A percentile compares a stretch with the other conserved stretches of the same genome.
phyloP scores from a whole-genome alignment of 2,888 invertebrate genomes.

The Ennomos erosarius region DNA sequence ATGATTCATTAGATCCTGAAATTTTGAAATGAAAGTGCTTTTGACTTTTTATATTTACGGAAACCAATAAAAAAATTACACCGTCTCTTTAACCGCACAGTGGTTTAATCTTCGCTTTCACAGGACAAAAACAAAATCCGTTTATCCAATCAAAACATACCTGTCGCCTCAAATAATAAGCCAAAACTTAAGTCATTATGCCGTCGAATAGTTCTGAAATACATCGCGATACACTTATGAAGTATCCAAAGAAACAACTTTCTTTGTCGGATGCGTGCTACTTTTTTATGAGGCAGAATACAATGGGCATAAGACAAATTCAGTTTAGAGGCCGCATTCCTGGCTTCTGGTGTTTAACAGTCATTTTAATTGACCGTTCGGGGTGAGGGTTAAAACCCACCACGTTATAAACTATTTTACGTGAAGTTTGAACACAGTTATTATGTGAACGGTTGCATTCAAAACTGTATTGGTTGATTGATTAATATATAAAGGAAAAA shows the following conservation, averaged over 20 bases:
- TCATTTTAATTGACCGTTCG: slow-evolving; percentile 80
- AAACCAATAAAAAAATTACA: no score
- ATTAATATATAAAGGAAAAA: no score
- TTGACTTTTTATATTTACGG: no score
- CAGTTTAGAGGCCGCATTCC: slow-evolving; percentile 69
- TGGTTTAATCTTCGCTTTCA: not conserved
- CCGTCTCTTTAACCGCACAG: not conserved
- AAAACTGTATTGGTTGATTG: no score
- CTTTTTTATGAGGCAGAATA: slow-evolving; percentile 69
- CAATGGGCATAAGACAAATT: slow-evolving; percentile 78
- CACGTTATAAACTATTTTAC: not conserved
- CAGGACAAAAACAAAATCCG: slow-evolving; percentile 17
- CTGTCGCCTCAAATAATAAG: slow-evolving; percentile 46
- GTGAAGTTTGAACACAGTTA: no score
- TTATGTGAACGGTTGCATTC: no score
- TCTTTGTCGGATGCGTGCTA: slow-evolving; percentile 71
- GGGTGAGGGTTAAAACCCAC: slow-evolving; percentile 59
- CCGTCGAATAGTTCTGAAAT: slow-evolving; percentile 56
- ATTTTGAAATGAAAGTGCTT: no score
- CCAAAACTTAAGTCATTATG: slow-evolving; percentile 72
- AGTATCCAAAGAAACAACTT: slow-evolving; percentile 67
- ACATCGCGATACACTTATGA: slow-evolving; percentile 77
- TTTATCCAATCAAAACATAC: slow-evolving; percentile 45
- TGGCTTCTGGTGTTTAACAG: slow-evolving; percentile 73
- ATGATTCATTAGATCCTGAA: no score